These are phyloP conservation scores for Scalopus aquaticus DNA, from an alignment of 2,113 vertebrate genomes.

Conservation along the genomic window DNA sequence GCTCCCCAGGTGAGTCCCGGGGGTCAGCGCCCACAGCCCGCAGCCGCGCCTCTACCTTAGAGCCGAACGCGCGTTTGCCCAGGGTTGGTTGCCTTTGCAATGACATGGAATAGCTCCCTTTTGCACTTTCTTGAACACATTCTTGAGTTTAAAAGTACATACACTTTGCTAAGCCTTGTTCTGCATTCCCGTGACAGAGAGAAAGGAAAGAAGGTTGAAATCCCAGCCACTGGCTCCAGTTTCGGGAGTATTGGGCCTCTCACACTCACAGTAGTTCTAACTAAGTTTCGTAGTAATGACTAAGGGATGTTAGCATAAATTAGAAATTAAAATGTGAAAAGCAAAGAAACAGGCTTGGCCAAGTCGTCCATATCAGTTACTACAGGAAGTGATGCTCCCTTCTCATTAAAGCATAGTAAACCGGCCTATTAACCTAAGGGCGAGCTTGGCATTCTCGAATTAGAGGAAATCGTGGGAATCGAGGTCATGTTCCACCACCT, in stretches of 20 bases:
- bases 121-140: not conserved
- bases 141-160: not conserved
- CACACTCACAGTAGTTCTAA: too few relatives aligned
- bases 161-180: not conserved
- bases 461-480: not conserved
- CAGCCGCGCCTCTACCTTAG: not conserved
- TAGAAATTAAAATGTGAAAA: not conserved
- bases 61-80: not conserved
- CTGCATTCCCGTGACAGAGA: not conserved
- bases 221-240: not conserved
- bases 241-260: not conserved
- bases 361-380: not conserved
- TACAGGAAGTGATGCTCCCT: not conserved
- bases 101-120: not conserved
- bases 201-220: not conserved
- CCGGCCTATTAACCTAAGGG: not conserved
- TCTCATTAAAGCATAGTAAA: not conserved
- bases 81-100: not conserved
- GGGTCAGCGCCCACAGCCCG: not conserved
- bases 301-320: not conserved
- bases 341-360: not conserved
- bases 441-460: not conserved
- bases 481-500: not conserved
- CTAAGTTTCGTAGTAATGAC: not conserved
- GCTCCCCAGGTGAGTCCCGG: slow-evolving; percentile 89